phyloP scores from a whole-genome alignment of 2,113 vertebrate species.

The Nyctereutes procyonoides region DNA sequence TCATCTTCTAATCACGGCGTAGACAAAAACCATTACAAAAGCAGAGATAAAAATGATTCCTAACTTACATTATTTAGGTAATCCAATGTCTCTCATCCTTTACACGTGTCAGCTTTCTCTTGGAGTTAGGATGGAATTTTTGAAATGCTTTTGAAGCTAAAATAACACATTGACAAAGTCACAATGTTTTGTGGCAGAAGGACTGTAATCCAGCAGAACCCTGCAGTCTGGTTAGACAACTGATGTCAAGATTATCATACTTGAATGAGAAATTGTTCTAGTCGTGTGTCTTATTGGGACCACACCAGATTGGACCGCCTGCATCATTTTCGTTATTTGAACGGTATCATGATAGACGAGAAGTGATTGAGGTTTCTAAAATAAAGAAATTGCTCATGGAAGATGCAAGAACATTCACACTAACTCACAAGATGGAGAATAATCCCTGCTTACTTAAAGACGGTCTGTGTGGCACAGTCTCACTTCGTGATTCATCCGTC shows the following conservation, averaged over 20 bases:
- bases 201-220: slow-evolving; percentile 31
- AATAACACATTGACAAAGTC: slow-evolving; percentile 6
- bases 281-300: not conserved
- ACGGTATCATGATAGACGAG: not conserved
- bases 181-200: slow-evolving; percentile 8
- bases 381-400: slow-evolving; percentile 25
- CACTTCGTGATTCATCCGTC: not conserved
- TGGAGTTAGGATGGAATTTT: not conserved
- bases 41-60: not conserved
- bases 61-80: not conserved
- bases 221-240: not conserved
- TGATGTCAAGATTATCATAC: not conserved
- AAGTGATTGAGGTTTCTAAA: not conserved
- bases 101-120: not conserved
- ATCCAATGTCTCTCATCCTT: slow-evolving; percentile 11
- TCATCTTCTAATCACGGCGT: not conserved
- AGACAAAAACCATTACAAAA: not conserved
- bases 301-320: slow-evolving; percentile 1
- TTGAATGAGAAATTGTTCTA: not conserved
- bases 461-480: not conserved
- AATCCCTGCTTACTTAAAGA: not conserved
- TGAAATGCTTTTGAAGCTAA: slow-evolving; percentile 38
- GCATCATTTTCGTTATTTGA: slow-evolving; percentile 34
- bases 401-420: slow-evolving; percentile 2
- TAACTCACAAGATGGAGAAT: slow-evolving; percentile 55